These are phyloP conservation scores for Calidris pygmaea DNA, from an alignment of 2,113 vertebrate species.

Conservation along the genomic window DNA sequence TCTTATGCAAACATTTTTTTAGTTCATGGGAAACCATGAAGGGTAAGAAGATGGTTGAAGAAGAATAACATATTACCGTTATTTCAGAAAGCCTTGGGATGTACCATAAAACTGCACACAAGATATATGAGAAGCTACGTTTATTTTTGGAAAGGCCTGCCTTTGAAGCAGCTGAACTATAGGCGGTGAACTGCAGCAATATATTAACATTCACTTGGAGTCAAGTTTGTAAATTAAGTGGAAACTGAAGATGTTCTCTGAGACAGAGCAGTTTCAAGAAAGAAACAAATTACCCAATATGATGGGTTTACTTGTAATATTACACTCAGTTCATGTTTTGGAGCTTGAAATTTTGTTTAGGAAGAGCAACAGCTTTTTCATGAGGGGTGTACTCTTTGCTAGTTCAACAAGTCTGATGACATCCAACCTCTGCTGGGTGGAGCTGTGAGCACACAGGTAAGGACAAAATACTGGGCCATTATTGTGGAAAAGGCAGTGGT, in stretches of 20 bases:
- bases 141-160: not conserved
- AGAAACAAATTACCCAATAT: not conserved
- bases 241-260: not conserved
- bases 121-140: not conserved
- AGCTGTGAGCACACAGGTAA: not conserved
- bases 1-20: conserved; percentile 1
- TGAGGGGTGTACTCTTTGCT: not conserved
- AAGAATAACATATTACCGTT: not conserved
- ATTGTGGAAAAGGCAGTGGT: not conserved
- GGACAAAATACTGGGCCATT: not conserved
- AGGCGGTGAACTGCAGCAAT: not conserved
- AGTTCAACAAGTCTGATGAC: not conserved
- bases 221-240: not conserved
- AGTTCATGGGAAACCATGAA: not conserved
- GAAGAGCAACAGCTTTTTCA: not conserved
- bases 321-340: not conserved
- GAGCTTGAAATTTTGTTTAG: not conserved
- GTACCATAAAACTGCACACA: not conserved
- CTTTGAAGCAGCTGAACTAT: not conserved
- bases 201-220: not conserved
- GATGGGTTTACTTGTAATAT: not conserved
- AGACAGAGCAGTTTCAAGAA: not conserved
- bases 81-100: not conserved
- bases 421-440: not conserved
- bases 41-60: not conserved